Evolutionary conservation across 2,797 vertebrate genomes (phyloP).

Genomic region (Erpetoichthys calabaricus): DNA sequence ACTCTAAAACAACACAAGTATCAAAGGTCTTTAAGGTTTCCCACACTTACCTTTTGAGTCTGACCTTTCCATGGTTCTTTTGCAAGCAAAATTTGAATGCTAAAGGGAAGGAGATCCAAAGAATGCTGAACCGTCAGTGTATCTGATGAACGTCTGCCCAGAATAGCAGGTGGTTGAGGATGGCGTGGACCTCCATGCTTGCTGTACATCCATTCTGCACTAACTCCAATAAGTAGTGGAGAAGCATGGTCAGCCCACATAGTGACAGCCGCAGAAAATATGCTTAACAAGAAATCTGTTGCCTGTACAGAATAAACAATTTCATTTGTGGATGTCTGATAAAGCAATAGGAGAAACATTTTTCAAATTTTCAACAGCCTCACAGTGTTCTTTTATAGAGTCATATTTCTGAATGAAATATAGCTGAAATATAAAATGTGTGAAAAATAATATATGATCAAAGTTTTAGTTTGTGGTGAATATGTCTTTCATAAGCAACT

Average conservation of each 20-base stretch:
- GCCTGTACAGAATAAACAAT: constrained; percentile 41
- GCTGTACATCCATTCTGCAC: constrained; percentile 63
- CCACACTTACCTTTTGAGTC: constrained; percentile 59
- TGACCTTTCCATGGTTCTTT: constrained; percentile 85
- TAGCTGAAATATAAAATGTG: too few species aligned
- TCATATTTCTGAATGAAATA: too few species aligned
- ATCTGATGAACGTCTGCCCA: constrained; percentile 38
- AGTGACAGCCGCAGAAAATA: constrained; percentile 67
- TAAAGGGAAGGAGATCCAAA: constrained; percentile 56
- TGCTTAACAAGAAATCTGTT: constrained; percentile 66
- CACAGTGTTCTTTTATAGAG: too few species aligned
- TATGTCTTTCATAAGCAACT: too few species aligned
- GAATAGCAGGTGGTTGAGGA: constrained; percentile 27
- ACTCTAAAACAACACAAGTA: too few species aligned
- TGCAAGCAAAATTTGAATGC: constrained; percentile 58
- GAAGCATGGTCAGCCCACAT: constrained; percentile 71
- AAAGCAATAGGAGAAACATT: too few species aligned
- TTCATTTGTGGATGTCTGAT: neutral
- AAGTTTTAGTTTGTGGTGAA: too few species aligned
- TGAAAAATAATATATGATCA: too few species aligned
- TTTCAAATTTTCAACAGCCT: too few species aligned
- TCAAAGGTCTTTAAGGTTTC: neutral
- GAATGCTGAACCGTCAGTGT: constrained; percentile 42
- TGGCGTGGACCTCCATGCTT: constrained; percentile 23
- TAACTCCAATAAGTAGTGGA: constrained; percentile 69